Base-by-base conservation (phyloP, 35 echinoderm and acorn worm genomes). In the Chiridota heheva region DNA sequence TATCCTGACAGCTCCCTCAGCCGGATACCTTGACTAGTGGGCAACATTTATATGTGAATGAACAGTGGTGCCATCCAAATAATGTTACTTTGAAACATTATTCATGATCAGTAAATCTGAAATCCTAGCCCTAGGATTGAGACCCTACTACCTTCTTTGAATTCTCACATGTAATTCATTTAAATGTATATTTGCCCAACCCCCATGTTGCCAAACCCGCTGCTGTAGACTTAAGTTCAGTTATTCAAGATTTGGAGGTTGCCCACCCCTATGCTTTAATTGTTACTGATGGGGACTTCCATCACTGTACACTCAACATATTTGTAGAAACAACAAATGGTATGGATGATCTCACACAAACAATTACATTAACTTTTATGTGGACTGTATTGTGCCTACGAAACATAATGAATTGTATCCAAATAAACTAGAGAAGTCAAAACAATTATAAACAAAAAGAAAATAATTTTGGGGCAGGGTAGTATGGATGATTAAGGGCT, bases 151-250 rank as follows among this genome's bases (percentile, higher is more conserved):
- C 46, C 69, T 76, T 26, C 65, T 56, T 40, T 34, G 77, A 89
- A 73, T 89, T 89, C 66, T 89, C 86, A 10, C 86, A 89, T 40
- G 86, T 89, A 34, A 44, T 89, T 8, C 45, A 47, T 36, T 33
- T 62, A 1, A 82, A 36, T 3, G 39, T 65, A 43, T 86, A 84
- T 72, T 46, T 86, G 26, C 67, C 65, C 44, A 53, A 73, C 26
- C 30, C 46, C 12, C 44, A 53, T 28, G 41, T 74, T 57, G 53
- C 78, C 1, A 89, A 74, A 28, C 31, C 42, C 17, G 77, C 27
- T 2, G 38, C 8, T 4, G 16, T 34, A 38, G 60, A 77, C 48
- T 16, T 79, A 36, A 44, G 58, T 45, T 40, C 72, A 15, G 35
- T 63, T 32, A 65, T 77, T 46, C 34, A 76, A 32, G 83, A 62